Evolutionary conservation across 2,797 vertebrate species (phyloP), one percentile per base, ranked within the genome.

Genomic region (Pelochelys cantorii): DNA sequence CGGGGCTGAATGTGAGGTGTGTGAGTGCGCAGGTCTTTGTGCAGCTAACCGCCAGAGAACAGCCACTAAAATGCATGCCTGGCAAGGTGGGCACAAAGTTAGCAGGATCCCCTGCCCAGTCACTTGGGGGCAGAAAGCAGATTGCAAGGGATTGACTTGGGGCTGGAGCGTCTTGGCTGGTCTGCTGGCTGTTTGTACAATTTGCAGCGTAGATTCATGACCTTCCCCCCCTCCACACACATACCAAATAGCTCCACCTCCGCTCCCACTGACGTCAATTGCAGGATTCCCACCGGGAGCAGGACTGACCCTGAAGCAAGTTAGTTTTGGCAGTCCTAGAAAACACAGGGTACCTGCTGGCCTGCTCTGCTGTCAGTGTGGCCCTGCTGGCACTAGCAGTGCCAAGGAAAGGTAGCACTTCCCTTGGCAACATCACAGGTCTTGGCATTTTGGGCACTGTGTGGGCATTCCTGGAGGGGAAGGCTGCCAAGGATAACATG

Each of bases 41-140:
- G 0, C 14, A 3, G 7, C 7, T 9, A n/a, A 23, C 2, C 4
- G 23, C 8, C 0, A 4, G 8, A 18, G 31, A 86, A 15, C 7
- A 22, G 8, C 37, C 34, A 1, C 7, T 3, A 11, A 20, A 23
- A 88, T 55, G 59, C 34, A 29, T 0, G 5, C 37, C 57, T 15
- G 18, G 1, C 3, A 42, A 37, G 3, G 57, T 0, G 2, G 84
- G 54, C 0, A 0, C 2, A 11, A 27, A 0, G 62, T 10, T 56
- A 22, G 60, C 12, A 1, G 0, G 11, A 23, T 5, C 8, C 25
- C 59, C 2, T 1, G 9, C n/a, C 18, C n/a, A 20, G 6, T 11
- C 65, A 34, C 34, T 34, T 34, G n/a, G 2, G 10, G 53, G 23
- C 71, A 90, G 56, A 57, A 34, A 34, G n/a, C n/a, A 17, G 15